phyloP scores from a whole-genome alignment of 2,888 invertebrate species.

The Ischnura elegans region DNA sequence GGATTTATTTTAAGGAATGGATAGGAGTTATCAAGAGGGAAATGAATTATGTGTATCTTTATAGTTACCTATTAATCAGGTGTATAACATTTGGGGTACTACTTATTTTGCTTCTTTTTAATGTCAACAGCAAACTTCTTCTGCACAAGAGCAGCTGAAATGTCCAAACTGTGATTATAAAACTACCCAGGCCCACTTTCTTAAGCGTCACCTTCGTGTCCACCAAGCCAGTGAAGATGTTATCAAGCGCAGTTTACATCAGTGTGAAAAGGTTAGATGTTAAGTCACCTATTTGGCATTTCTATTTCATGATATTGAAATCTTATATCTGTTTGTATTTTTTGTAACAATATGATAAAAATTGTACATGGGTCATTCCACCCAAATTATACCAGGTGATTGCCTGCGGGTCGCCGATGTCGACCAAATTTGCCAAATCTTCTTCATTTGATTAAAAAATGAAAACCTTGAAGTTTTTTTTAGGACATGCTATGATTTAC shows the following conservation, averaged over 20 bases:
- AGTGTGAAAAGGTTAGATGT: slow-evolving; percentile 74
- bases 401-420: too few species aligned
- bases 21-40: too few species aligned
- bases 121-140: not conserved
- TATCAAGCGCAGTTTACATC: slow-evolving; percentile 71
- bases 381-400: too few species aligned
- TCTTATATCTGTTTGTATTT: not conserved
- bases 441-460: too few species aligned
- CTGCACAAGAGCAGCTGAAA: slow-evolving; percentile 59
- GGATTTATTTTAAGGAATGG: too few species aligned
- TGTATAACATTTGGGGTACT: not conserved
- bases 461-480: too few species aligned
- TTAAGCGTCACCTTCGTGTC: slow-evolving; percentile 74
- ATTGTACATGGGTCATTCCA: too few species aligned
- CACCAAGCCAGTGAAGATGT: slow-evolving; percentile 71
- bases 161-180: slow-evolving; percentile 74
- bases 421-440: too few species aligned
- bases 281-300: not conserved
- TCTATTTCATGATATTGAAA: not conserved
- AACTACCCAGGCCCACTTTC: slow-evolving; percentile 73
- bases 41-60: too few species aligned
- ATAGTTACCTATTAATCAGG: too few species aligned
- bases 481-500: too few species aligned
- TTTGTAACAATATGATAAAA: not conserved
- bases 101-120: not conserved